Evolutionary conservation across 1,140 invertebrate genomes (phyloP).

Genomic region (Bombus pyrosoma): DNA sequence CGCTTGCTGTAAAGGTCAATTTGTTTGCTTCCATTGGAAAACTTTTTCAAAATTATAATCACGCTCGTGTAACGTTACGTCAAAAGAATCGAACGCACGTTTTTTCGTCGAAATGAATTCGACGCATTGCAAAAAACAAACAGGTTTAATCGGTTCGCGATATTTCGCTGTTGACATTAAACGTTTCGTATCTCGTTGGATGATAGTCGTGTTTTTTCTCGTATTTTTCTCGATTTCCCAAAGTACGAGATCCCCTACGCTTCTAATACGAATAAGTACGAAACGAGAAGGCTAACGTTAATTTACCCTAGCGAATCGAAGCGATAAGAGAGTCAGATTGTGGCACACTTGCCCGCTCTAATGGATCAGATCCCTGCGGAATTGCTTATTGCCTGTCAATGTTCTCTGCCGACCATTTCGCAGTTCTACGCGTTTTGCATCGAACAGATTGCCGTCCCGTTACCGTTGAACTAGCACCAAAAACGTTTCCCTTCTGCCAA

Average conservation of each 20-base stretch:
- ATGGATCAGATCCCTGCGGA: conserved; percentile 29
- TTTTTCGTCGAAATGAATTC: background rate
- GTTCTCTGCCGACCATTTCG: conserved; percentile 32
- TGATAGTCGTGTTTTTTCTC: background rate
- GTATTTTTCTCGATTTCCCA: background rate
- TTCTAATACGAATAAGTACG: too few relatives aligned
- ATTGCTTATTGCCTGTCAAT: conserved; percentile 68
- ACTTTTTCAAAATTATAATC: background rate
- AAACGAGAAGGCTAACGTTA: background rate
- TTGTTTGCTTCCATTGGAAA: background rate
- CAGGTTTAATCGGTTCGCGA: background rate
- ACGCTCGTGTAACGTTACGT: background rate
- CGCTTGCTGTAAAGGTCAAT: background rate
- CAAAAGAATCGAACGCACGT: background rate
- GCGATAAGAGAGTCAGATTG: conserved; percentile 16
- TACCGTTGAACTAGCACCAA: conserved; percentile 41
- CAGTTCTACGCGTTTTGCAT: conserved; percentile 10
- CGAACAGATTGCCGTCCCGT: conserved; percentile 43
- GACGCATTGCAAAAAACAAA: background rate
- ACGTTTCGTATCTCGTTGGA: background rate
- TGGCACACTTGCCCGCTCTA: conserved; percentile 22
- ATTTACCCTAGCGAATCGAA: conserved; percentile 31
- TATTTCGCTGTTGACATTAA: background rate
- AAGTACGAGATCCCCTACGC: too few relatives aligned
- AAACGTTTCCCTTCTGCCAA: conserved; percentile 17